A percentile compares a stretch with the other conserved stretches of the same genome.
Evolutionary conservation across 2,797 vertebrate species (phyloP).

Genomic region (Adelosebastes latens): DNA sequence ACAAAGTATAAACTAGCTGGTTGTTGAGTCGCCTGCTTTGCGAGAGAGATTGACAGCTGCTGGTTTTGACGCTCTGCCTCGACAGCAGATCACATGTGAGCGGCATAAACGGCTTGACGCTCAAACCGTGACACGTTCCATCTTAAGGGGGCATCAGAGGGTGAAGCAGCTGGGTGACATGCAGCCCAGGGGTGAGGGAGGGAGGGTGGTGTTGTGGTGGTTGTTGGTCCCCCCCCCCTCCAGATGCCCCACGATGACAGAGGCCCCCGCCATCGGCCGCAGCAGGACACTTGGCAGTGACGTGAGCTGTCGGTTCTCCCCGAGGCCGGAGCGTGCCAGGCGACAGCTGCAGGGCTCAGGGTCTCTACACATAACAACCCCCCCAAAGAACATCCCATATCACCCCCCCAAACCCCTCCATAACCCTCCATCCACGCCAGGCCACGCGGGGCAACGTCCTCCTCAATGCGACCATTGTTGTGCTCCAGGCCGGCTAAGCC

Average conservation of each 20-base stretch:
- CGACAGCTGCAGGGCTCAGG: constrained; percentile 87
- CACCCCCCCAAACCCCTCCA: constrained; percentile 47
- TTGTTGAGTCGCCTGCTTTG: neutral
- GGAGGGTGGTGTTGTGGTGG: constrained; percentile 13
- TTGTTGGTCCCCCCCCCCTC: constrained; percentile 27
- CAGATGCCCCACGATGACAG: constrained; percentile 81
- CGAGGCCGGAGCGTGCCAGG: constrained; percentile 88
- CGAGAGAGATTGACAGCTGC: constrained; percentile 41
- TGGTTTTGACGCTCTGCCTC: constrained; percentile 12
- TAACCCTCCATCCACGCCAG: constrained; percentile 72
- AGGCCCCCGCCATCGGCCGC: constrained; percentile 72
- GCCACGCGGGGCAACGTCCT: constrained; percentile 67
- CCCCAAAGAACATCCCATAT: constrained; percentile 64
- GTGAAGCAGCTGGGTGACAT: constrained; percentile 57
- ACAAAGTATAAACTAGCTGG: neutral
- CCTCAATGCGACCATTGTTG: constrained; percentile 80
- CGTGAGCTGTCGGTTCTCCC: constrained; percentile 86
- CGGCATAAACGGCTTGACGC: constrained; percentile 17
- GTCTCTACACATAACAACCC: constrained; percentile 73
- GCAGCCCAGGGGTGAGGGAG: constrained; percentile 29
- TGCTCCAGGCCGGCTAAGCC: constrained; percentile 53
- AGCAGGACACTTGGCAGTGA: constrained; percentile 86
- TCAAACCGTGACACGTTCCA: constrained; percentile 44
- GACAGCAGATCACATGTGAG: constrained; percentile 8
- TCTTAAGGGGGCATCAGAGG: constrained; percentile 23